Conservation (phyloP, 2,113 vertebrate genomes). For the Cynopterus brachyotis region DNA sequence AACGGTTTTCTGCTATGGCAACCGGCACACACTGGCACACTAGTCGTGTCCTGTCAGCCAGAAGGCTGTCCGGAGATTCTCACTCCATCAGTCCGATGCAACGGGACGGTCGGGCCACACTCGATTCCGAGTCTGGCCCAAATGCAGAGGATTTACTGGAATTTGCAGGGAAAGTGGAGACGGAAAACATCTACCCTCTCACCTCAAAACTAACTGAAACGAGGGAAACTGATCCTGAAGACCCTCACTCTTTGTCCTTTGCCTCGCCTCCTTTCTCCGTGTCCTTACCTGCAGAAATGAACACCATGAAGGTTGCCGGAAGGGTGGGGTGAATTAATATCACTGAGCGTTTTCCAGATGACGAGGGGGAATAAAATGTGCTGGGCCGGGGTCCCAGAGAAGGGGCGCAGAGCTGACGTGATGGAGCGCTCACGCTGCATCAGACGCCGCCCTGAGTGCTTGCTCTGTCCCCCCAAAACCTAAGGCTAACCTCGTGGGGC, state of each 20-base stretch:
- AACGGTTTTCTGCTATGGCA: too few species aligned
- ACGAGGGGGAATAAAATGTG: neutral
- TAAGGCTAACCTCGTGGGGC: too few species aligned
- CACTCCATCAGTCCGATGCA: neutral
- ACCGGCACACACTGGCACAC: too few species aligned
- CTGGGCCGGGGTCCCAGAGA: too few species aligned
- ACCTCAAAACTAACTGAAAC: neutral
- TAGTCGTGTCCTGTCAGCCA: neutral
- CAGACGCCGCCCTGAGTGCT: neutral
- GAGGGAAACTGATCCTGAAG: neutral
- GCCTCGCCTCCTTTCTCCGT: neutral
- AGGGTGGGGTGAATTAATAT: neutral
- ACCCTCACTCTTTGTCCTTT: neutral
- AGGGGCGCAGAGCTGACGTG: accelerated
- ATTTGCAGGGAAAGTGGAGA: neutral
- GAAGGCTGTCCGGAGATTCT: neutral
- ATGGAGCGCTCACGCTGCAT: accelerated
- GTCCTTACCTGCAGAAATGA: neutral
- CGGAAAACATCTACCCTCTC: neutral
- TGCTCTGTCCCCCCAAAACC: neutral
- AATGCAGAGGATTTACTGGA: neutral
- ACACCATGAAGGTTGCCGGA: neutral
- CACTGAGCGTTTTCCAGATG: neutral
- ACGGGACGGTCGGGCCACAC: neutral
- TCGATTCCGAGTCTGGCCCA: neutral